Percentiles rank a stretch among this genome's conserved stretches.
These are phyloP conservation scores for Agonopterix alstromeriana DNA, from an alignment of 2,888 invertebrate species.

Conservation along the genomic window DNA sequence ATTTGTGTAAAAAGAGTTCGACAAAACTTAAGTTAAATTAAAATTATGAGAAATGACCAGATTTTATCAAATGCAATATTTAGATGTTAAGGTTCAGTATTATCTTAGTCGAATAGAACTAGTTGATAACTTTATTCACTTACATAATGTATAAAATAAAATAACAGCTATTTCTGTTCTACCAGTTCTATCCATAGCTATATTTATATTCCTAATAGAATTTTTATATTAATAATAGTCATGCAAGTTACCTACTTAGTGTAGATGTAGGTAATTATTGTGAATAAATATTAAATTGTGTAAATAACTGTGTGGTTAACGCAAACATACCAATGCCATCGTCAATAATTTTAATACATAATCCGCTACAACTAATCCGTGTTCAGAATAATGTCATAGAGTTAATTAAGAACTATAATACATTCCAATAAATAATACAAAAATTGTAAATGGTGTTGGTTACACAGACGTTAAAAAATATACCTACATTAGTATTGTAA, in stretches of 20 bases:
- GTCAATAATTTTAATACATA: background rate
- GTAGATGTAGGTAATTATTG: conserved; percentile 17
- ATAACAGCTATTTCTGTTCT: no score
- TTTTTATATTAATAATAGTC: conserved; percentile 39
- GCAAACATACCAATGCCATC: background rate
- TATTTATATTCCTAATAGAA: conserved; percentile 59
- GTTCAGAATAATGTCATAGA: no score
- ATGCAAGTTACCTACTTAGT: background rate
- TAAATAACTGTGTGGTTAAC: conserved; percentile 29
- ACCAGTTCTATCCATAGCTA: no score
- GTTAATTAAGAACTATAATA: no score
- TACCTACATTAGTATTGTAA: no score
- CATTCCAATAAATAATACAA: no score
- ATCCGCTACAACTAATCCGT: no score
- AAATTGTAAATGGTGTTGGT: no score
- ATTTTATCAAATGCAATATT: conserved; percentile 76
- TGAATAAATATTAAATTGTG: conserved; percentile 41
- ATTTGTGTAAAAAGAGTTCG: conserved; percentile 60
- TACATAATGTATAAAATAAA: no score
- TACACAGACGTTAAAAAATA: no score
- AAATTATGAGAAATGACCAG: conserved; percentile 68
- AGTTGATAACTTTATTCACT: conserved; percentile 53
- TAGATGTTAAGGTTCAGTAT: conserved; percentile 69
- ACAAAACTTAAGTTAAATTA: conserved; percentile 42
- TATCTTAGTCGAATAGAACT: conserved; percentile 64